Conservation (phyloP, 2,113 vertebrate species). For the Riparia riparia region DNA sequence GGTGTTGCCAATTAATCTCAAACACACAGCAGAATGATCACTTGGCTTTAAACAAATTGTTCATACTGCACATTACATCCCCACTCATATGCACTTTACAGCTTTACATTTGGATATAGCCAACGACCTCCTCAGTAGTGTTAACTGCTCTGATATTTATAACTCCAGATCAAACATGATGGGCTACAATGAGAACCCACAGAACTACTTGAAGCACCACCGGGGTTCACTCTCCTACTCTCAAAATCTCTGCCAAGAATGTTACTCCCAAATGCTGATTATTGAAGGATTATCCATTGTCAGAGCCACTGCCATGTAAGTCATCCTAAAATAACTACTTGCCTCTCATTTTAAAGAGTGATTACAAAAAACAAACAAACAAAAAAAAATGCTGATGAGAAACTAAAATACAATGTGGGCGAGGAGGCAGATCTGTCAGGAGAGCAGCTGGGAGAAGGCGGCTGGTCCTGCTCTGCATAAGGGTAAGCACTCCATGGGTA, state of each 20-base stretch:
- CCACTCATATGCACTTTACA: background rate
- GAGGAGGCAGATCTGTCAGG: background rate
- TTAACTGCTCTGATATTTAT: slow-evolving; percentile 21
- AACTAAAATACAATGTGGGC: background rate
- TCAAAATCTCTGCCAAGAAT: background rate
- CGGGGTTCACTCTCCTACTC: background rate
- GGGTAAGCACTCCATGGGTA: background rate
- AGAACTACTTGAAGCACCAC: slow-evolving; percentile 4
- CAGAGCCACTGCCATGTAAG: background rate
- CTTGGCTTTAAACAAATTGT: slow-evolving; percentile 8
- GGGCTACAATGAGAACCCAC: background rate
- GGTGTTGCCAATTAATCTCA: slow-evolving; percentile 37
- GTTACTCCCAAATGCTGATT: background rate
- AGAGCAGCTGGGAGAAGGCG: background rate
- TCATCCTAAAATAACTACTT: background rate
- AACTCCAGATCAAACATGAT: slow-evolving; percentile 29
- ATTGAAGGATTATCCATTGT: background rate
- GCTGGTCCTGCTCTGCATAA: background rate
- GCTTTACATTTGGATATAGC: slow-evolving; percentile 19
- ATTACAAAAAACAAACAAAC: background rate
- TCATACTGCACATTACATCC: background rate
- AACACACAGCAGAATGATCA: background rate
- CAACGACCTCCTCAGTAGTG: background rate
- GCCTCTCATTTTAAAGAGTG: background rate
- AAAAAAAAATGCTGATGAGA: background rate